Evolutionary conservation across 2,888 invertebrate genomes (phyloP), one percentile per base, ranked within the genome.

Genomic region (Trissonchulus sp.): DNA sequence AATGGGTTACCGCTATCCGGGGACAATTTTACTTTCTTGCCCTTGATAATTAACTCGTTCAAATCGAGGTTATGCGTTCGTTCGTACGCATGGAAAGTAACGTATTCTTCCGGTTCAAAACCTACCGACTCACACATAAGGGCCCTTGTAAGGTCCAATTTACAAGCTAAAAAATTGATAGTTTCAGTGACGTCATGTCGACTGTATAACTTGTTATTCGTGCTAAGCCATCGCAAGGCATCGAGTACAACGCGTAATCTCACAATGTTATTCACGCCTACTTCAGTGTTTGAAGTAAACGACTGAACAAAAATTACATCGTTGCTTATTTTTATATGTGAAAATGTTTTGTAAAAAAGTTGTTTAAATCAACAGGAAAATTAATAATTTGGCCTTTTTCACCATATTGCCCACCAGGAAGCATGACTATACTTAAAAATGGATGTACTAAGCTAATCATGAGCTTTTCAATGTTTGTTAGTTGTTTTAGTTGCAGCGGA

Each of bases 361-460:
- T 30, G 8, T 34, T n/a, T 33, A 65, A 30, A 65, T 65, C 28
- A 33, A 65, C 68, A 8, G 68, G 68, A 65, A 8, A 65, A 65
- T 65, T 65, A 65, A 65, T 65, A 15, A 65, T 65, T 18, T 65
- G 68, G 8, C 68, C 68, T 65, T n/a, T 8, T 28, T 65, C 68
- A 28, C 68, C 68, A 65, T 65, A 65, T 34, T 65, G 68, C 8
- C 68, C 68, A 15, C 68, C 68, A 65, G 68, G 68, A 15, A 65
- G n/a, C 18, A 65, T 34, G 28, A 65, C 31, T 15, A 65, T 65
- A 18, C 33, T 65, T 18, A 65, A 28, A 28, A 65, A 65, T 15
- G 68, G 68, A 65, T 65, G 68, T 33, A 30, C 31, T 65, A 65
- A 34, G 8, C 33, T 18, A 15, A 65, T 65, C n/a, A 65, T 15